Evolutionary conservation across 2,888 invertebrate species (phyloP), one percentile per base, ranked within the genome.

Genomic region (Trissoscelio sp.): DNA sequence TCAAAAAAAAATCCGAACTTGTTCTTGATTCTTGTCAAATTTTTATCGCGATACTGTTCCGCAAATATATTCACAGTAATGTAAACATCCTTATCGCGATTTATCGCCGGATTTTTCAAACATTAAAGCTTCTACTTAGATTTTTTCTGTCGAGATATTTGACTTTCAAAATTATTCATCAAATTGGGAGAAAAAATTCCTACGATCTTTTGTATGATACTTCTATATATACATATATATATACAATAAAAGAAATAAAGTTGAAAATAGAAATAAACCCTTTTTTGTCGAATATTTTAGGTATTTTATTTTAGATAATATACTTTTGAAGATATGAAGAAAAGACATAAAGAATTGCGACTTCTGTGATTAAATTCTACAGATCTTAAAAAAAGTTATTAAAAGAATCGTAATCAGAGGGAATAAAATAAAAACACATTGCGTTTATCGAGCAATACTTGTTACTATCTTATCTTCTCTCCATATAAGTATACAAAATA

Each of bases 381-480:
- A 3, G 11, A 34, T 48, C 7, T 3, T 0, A 48, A 48, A 11
- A 57, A n/a, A 24, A 58, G 22, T 58, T 58, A 24, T 14, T 3
- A 6, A 5, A 34, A 34, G 6, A 2, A 34, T n/a, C n/a, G 14
- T 16, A 64, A 34, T 60, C 24, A 28, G 24, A 39, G n/a, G 24
- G 3, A 46, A 64, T 46, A 18, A 64, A 64, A 48, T 51, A 39
- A 51, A 66, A 53, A 53, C 39, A 53, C 9, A 6, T 24, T 18
- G 53, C 53, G 18, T 67, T 53, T 67, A 53, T 67, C 51, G 18
- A 53, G 42, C 18, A 42, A n/a, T 37, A 11, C 51, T 51, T 11
- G 24, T 14, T 28, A 9, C 3, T 67, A 67, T 67, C 67, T 67
- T 67, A 67, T 67, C 67, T 67, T 14, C 14, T 20, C 37, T 34